phyloP scores from a whole-genome alignment of 1,140 invertebrate genomes.

The Diachasmimorpha longicaudata region DNA sequence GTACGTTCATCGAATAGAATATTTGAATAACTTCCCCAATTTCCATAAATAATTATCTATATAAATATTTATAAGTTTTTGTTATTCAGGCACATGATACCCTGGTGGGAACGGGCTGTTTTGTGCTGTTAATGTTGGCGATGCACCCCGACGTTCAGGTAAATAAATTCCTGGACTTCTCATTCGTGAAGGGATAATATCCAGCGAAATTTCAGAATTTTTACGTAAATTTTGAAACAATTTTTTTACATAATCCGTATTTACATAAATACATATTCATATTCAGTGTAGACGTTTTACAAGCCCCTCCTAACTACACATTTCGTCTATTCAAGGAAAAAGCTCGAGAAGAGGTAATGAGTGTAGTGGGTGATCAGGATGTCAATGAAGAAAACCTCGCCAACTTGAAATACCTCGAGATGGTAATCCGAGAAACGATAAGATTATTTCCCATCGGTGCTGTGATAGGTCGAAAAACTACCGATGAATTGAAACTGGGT shows the following conservation, averaged over 20 bases:
- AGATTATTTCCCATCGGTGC: conserved; percentile 68
- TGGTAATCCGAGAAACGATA: conserved; percentile 68
- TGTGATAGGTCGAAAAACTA: conserved; percentile 60
- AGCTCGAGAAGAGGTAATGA: conserved; percentile 61
- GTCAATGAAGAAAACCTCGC: conserved; percentile 65
- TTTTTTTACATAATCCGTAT: too few species aligned
- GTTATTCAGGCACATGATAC: conserved; percentile 75
- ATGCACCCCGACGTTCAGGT: conserved; percentile 63
- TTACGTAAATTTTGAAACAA: too few species aligned
- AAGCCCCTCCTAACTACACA: too few species aligned
- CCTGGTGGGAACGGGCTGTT: conserved; percentile 57
- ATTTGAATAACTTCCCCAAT: conserved; percentile 16
- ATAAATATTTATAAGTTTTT: conserved; percentile 41
- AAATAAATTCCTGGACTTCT: too few species aligned
- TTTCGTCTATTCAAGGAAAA: conserved; percentile 34
- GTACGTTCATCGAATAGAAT: too few species aligned
- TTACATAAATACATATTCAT: too few species aligned
- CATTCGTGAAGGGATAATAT: too few species aligned
- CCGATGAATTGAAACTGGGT: conserved; percentile 55
- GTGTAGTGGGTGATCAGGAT: conserved; percentile 56
- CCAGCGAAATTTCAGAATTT: too few species aligned
- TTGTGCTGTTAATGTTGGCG: conserved; percentile 61
- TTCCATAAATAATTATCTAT: conserved; percentile 43
- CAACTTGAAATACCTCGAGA: conserved; percentile 67
- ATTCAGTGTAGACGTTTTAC: too few species aligned